phyloP scores from a whole-genome alignment of 2,797 vertebrate genomes.

The Lerista edwardsae region DNA sequence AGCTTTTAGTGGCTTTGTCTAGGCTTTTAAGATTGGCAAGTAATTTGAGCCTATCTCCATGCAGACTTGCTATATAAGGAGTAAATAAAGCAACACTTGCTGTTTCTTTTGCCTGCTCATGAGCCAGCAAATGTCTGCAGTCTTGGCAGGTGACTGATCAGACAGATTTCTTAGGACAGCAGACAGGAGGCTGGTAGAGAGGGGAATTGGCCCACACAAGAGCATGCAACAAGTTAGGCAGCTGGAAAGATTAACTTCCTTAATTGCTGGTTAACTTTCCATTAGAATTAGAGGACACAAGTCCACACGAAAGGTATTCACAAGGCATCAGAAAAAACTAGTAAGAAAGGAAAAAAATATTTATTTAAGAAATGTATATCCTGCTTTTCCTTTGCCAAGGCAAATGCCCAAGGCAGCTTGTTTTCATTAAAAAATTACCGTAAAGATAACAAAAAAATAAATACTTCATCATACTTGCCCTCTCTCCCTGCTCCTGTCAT shows the following conservation, averaged over 20 bases:
- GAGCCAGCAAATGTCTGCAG: neutral
- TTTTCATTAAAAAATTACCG: too few relatives aligned
- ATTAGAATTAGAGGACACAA: neutral
- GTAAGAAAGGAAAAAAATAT: neutral
- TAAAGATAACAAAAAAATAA: too few relatives aligned
- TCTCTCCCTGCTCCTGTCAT: neutral
- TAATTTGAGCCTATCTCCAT: constrained; percentile 13
- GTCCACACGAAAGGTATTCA: neutral
- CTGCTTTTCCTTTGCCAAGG: too few relatives aligned
- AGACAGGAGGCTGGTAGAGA: neutral
- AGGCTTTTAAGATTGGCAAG: neutral
- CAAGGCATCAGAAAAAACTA: neutral
- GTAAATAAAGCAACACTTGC: neutral
- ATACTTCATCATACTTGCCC: too few relatives aligned
- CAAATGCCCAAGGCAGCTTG: too few relatives aligned
- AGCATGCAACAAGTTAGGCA: neutral
- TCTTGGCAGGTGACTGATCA: neutral
- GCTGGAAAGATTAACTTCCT: neutral
- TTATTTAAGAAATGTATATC: too few relatives aligned
- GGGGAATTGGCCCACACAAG: neutral
- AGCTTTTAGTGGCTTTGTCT: neutral
- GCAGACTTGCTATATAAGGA: neutral
- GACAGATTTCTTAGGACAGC: neutral
- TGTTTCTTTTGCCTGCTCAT: neutral
- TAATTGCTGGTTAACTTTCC: neutral